Evolutionary conservation across 2,113 vertebrate genomes (phyloP), one percentile per base, ranked within the genome.

Genomic region (Sorex fumeus): DNA sequence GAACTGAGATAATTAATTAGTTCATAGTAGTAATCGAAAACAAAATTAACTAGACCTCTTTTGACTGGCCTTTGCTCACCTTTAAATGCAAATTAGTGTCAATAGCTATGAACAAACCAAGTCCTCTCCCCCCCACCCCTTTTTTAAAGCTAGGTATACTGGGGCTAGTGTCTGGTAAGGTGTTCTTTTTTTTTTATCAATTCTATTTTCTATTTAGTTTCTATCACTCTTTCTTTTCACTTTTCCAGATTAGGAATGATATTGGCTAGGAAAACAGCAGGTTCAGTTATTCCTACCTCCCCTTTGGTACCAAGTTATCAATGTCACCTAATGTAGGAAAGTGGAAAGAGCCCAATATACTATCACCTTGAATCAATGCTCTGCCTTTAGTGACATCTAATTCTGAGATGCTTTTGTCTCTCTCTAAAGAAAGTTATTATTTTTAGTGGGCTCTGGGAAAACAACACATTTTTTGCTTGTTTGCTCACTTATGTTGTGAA

Each of bases 1-100:
- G 83, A 32, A 88, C 64, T 70, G 81, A 92, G 76, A 72, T 77
- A 92, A 93, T 90, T 82, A 91, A 91, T 95, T 70, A 80, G 3
- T 70, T 78, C 53, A 77, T 28, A 82, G 64, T 66, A 47, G 47
- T 87, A 92, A 87, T 16, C 76, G 83, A 84, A 88, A 87, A 84
- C 64, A 87, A 81, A 95, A 74, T 78, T 87, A 91, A 93, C 89
- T 70, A 93, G 77, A 74, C 36, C 27, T 60, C 47, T 34, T 75
- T 80, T 87, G 79, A 6, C 76, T 89, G 84, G 25, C 50, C 82
- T 30, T 67, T 84, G 81, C 27, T 92, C 94, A 89, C 8, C n/a
- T 95, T 91, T 69, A 90, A 92, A 82, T 84, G 79, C n/a, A 89
- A 93, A 90, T 78, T 21, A 74, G 40, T 70, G 13, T 67, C 76